These are phyloP conservation scores for Chrysina gloriosa DNA, from an alignment of 2,888 invertebrate species.

Conservation along the genomic window DNA sequence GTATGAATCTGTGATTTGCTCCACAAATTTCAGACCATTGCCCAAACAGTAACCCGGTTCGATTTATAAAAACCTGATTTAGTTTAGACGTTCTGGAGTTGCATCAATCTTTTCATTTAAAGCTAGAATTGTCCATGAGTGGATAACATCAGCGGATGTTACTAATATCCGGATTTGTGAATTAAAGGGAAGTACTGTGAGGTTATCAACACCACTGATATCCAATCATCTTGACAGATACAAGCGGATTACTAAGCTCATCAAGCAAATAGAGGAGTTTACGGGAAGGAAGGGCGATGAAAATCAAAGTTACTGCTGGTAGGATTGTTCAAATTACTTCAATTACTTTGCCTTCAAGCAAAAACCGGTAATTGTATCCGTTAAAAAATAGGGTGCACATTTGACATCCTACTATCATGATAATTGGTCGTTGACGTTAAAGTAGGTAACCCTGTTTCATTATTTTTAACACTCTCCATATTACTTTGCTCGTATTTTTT, in stretches of 20 bases:
- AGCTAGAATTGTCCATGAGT: slow-evolving; percentile 74
- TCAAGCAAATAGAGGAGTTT: slow-evolving; percentile 72
- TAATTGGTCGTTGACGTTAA: too few relatives aligned
- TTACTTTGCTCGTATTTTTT: too few relatives aligned
- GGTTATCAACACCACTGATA: slow-evolving; percentile 74
- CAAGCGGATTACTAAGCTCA: slow-evolving; percentile 70
- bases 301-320: slow-evolving; percentile 72
- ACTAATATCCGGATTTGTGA: slow-evolving; percentile 74
- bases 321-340: slow-evolving; percentile 75
- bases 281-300: slow-evolving; percentile 73
- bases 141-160: slow-evolving; percentile 74
- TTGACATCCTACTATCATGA: slow-evolving; percentile 70
- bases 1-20: slow-evolving; percentile 84
- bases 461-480: too few relatives aligned
- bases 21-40: slow-evolving; percentile 89
- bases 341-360: slow-evolving; percentile 72
- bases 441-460: too few relatives aligned
- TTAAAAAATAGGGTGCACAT: slow-evolving; percentile 70
- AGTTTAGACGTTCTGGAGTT: slow-evolving; percentile 74
- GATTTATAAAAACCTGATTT: slow-evolving; percentile 73
- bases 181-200: slow-evolving; percentile 70
- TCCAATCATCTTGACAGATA: slow-evolving; percentile 73
- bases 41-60: slow-evolving; percentile 76
- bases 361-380: slow-evolving; percentile 69
- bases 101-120: slow-evolving; percentile 76